phyloP scores from a whole-genome alignment of 1,140 invertebrate species.

The Philaenus spumarius region DNA sequence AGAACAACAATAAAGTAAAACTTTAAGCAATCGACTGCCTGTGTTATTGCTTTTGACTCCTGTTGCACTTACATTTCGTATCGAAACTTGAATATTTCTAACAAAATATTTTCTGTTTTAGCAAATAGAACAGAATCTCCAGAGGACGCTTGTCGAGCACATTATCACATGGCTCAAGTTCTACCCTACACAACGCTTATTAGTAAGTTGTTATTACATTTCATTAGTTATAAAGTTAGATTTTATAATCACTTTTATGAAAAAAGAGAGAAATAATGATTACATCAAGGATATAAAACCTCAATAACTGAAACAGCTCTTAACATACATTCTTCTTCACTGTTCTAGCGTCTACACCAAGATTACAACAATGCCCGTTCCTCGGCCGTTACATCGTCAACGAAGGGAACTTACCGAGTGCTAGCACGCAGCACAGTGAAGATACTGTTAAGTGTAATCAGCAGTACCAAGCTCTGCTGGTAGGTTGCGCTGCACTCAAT shows the following conservation, averaged over 20 bases:
- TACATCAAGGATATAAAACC: too few relatives aligned
- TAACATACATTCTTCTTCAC: too few relatives aligned
- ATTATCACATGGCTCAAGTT: conserved; percentile 36
- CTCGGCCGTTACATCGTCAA: conserved; percentile 25
- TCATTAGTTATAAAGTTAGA: too few relatives aligned
- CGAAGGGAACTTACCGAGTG: conserved; percentile 18
- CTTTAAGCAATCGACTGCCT: too few relatives aligned
- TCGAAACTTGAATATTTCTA: too few relatives aligned
- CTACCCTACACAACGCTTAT: conserved; percentile 40
- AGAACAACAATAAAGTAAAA: too few relatives aligned
- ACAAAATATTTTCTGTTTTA: conserved; percentile 18
- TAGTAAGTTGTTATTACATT: too few relatives aligned
- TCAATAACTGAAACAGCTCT: too few relatives aligned
- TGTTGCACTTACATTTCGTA: too few relatives aligned
- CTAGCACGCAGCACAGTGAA: background rate
- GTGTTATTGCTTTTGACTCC: too few relatives aligned
- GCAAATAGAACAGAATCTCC: conserved; percentile 30
- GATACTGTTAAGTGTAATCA: conserved; percentile 6
- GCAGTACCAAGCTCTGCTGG: conserved; percentile 1
- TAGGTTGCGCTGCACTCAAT: conserved; percentile 24
- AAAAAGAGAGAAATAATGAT: too few relatives aligned
- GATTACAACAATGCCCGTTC: conserved; percentile 25
- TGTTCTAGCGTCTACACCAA: conserved; percentile 26
- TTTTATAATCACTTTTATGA: too few relatives aligned
- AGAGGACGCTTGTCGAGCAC: conserved; percentile 43